Percentiles rank a stretch among this genome's conserved stretches.
These are phyloP conservation scores for Enteromius argenteus DNA, from an alignment of 2,797 vertebrate genomes.

Conservation along the genomic window DNA sequence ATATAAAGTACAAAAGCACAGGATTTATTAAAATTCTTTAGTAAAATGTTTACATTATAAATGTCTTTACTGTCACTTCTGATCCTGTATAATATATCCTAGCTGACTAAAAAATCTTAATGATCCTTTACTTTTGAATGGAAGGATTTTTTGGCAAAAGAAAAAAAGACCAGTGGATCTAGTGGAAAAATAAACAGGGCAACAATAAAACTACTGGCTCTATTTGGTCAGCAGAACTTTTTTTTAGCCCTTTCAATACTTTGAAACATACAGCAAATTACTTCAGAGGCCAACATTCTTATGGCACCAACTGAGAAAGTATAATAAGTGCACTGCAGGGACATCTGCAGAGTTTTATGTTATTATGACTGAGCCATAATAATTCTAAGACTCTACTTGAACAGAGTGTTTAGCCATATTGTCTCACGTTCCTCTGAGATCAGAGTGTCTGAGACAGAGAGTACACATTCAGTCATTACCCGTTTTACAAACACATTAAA, in stretches of 20 bases:
- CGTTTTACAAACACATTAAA: conserved; percentile 26
- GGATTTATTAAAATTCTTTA: neutral
- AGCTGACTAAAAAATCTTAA: neutral
- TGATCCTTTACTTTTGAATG: neutral
- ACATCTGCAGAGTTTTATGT: neutral
- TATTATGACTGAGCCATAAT: conserved; percentile 12
- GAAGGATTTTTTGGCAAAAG: neutral
- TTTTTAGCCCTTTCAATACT: neutral
- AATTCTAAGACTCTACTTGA: neutral
- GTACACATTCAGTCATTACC: conserved; percentile 36
- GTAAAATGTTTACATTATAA: neutral
- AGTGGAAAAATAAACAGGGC: neutral
- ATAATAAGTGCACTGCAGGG: neutral
- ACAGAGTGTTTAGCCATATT: conserved; percentile 29
- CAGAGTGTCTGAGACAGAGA: conserved; percentile 8
- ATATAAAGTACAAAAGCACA: neutral
- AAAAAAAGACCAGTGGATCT: neutral
- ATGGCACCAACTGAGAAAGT: neutral
- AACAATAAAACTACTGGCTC: neutral
- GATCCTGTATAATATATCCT: neutral
- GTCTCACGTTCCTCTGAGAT: conserved; percentile 20
- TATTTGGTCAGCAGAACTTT: neutral
- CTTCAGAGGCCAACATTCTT: neutral
- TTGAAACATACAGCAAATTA: neutral
- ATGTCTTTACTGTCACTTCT: neutral